A percentile compares a stretch with the other conserved stretches of the same genome.
These are phyloP conservation scores for Amblyraja radiata DNA, from an alignment of 2,797 vertebrate genomes.

Conservation along the genomic window DNA sequence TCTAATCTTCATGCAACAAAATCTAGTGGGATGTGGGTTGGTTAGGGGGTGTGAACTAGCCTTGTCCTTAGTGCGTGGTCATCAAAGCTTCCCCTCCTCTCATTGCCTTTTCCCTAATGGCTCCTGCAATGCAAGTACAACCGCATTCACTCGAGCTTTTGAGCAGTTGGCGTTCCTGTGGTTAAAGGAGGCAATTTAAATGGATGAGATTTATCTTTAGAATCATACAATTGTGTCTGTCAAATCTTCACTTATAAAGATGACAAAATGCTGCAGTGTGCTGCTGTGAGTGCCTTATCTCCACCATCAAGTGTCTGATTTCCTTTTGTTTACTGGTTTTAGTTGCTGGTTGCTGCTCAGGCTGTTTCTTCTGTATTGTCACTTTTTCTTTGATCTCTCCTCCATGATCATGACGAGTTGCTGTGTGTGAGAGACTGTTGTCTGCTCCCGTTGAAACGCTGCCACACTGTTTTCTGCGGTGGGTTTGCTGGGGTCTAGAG, in stretches of 20 bases:
- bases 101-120: neutral
- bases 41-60: neutral
- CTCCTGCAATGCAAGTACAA: too few species aligned
- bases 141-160: neutral
- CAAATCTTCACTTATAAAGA: neutral
- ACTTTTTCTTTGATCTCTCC: neutral
- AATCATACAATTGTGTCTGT: too few species aligned
- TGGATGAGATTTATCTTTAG: neutral
- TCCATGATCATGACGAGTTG: constrained; percentile 9
- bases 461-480: neutral
- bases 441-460: neutral
- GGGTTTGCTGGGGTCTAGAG: neutral
- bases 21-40: neutral
- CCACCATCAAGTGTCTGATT: neutral
- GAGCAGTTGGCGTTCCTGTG: neutral
- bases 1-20: neutral
- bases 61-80: constrained; percentile 36
- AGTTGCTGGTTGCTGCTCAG: neutral
- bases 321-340: too few species aligned
- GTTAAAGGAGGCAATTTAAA: neutral
- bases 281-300: neutral
- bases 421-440: neutral
- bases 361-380: neutral
- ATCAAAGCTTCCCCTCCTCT: neutral
- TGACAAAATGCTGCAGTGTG: neutral